Percentiles rank a stretch among this genome's conserved stretches.
Conservation (phyloP, 2,113 vertebrate species). For the Rutilus rutilus region DNA sequence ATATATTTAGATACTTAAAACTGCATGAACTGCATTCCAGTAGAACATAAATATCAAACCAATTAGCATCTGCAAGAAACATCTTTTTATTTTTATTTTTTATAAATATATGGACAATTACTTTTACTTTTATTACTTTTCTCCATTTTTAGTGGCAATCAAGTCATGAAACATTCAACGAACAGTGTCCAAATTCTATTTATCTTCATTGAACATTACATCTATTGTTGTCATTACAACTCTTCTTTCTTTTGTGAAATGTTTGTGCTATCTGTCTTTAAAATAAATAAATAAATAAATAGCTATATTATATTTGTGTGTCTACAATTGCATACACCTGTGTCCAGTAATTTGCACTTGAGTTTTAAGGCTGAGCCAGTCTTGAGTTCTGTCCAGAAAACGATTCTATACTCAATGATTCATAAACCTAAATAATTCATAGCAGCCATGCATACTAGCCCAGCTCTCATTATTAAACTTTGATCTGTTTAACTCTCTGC, state of each 20-base stretch:
- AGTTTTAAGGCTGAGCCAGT: not conserved
- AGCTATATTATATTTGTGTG: not conserved
- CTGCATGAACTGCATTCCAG: not conserved
- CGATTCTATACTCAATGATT: constrained; percentile 49
- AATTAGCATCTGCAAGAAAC: not conserved
- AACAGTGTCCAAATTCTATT: not conserved
- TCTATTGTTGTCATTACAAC: not conserved
- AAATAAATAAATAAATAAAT: not conserved
- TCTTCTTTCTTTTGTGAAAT: not conserved
- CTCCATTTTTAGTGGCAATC: not conserved
- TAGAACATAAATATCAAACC: not conserved
- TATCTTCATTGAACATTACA: not conserved
- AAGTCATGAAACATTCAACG: not conserved
- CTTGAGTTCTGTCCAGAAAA: constrained; percentile 42
- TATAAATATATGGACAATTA: not conserved
- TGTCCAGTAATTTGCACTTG: not conserved
- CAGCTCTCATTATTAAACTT: constrained; percentile 57
- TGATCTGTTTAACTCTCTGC: constrained; percentile 54
- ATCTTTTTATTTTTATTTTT: no score
- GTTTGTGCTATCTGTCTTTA: not conserved
- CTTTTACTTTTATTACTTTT: not conserved
- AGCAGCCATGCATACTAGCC: constrained; percentile 47
- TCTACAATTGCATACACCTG: constrained; percentile 4
- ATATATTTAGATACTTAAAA: not conserved
- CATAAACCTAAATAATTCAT: constrained; percentile 56